Evolutionary conservation across 2,888 invertebrate species (phyloP), one percentile per base, ranked within the genome.

Genomic region (Hyppa rectilinea): DNA sequence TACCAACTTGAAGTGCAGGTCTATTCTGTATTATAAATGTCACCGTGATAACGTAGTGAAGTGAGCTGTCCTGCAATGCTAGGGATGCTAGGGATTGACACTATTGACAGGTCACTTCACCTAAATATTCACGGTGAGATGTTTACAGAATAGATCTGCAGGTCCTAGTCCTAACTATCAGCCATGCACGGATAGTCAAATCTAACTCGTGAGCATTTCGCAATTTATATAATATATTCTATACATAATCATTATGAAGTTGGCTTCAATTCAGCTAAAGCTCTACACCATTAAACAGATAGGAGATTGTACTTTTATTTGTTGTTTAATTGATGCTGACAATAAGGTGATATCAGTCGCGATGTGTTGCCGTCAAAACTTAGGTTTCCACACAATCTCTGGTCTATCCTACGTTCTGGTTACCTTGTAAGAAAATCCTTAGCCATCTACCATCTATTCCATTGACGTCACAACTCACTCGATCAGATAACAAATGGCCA

Each of bases 401-500:
- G 17, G 7, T 2, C 3, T 7, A 9, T 17, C 1, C 29, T 47
- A 2, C 5, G 14, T 14, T 26, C 26, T 26, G 26, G 14, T 26
- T 7, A 26, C 4, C n/a, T 17, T 40, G 17, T 7, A 43, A 6
- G 20, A 20, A 43, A 43, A 43, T 23, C 2, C 17, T 23, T 14
- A 17, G 36, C 23, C 10, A 10, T 43, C 43, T 9, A 45, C 45
- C 7, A 26, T 47, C n/a, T n/a, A 31, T 47, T 31, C n/a, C n/a
- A 23, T n/a, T 73, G 53, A 78, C 82, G 75, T 82, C 84, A 80
- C 50, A 63, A 45, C 58, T 62, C 74, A 76, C 52, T 63, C 60
- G 68, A 85, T 85, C 82, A 73, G 81, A 82, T 84, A 83, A 81
- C 75, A 69, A 75, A 79, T 63, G 71, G 70, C 69, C 70, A 71